phyloP scores from a whole-genome alignment of 2,113 vertebrate species.

The Hemiscyllium ocellatum region DNA sequence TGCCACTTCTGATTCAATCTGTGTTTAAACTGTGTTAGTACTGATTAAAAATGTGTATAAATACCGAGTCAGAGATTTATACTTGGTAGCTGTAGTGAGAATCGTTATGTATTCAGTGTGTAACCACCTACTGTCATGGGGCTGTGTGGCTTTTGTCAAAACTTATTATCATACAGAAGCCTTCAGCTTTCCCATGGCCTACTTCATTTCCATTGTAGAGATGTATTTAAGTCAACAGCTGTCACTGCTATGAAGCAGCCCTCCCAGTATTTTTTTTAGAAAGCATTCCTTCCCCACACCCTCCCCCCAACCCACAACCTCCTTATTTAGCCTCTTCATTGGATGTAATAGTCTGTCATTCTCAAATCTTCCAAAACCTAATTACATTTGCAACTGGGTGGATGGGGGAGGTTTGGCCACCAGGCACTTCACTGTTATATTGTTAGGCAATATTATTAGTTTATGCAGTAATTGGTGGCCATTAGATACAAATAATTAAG shows the following conservation, averaged over 20 bases:
- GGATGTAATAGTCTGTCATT: slow-evolving; percentile 35
- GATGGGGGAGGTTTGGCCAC: slow-evolving; percentile 4
- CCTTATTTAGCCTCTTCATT: slow-evolving; percentile 5
- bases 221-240: slow-evolving; percentile 36
- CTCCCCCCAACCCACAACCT: background rate
- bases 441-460: slow-evolving; percentile 46
- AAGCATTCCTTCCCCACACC: background rate
- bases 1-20: slow-evolving; percentile 26
- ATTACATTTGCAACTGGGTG: slow-evolving; percentile 48
- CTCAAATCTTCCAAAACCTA: slow-evolving; percentile 44
- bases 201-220: slow-evolving; percentile 34
- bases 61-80: background rate
- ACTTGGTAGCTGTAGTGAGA: slow-evolving; percentile 20
- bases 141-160: slow-evolving; percentile 36
- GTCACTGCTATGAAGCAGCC: slow-evolving; percentile 25
- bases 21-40: background rate
- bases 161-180: slow-evolving; percentile 37
- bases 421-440: slow-evolving; percentile 20
- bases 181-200: slow-evolving; percentile 34
- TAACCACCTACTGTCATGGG: slow-evolving; percentile 36
- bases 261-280: background rate
- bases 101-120: slow-evolving; percentile 31
- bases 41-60: slow-evolving; percentile 17
- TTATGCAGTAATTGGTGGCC: slow-evolving; percentile 52
- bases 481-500: slow-evolving; percentile 52